Percentiles rank a stretch among this genome's conserved stretches.
Conservation (phyloP, 2,797 vertebrate species). For the Sarcoramphus papa region DNA sequence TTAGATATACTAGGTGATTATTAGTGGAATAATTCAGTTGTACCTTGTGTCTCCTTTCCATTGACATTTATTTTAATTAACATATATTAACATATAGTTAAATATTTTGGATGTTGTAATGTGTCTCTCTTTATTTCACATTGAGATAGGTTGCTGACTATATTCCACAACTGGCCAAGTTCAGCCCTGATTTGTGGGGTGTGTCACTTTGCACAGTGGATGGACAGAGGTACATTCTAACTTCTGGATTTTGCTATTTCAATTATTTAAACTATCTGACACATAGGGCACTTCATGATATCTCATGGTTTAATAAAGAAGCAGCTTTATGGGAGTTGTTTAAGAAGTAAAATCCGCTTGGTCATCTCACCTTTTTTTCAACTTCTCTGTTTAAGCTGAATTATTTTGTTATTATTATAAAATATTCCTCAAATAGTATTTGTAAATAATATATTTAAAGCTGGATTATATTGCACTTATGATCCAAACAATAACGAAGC, state of each 20-base stretch:
- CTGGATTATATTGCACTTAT: background rate
- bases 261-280: background rate
- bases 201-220: slow-evolving; percentile 96
- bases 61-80: background rate
- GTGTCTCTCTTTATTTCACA: background rate
- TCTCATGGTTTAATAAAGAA: background rate
- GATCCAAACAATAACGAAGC: background rate
- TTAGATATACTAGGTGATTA: background rate
- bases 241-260: background rate
- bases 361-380: background rate
- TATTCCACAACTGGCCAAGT: slow-evolving; percentile 96
- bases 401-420: background rate
- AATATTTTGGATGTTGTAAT: background rate
- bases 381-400: background rate
- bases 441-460: background rate
- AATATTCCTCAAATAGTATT: background rate
- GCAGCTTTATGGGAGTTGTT: background rate
- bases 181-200: slow-evolving; percentile 96
- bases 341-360: background rate
- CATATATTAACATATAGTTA: fast-evolving
- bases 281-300: background rate
- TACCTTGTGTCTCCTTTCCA: background rate
- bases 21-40: background rate
- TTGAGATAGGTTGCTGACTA: slow-evolving; percentile 92
- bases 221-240: slow-evolving; percentile 86